phyloP scores from a whole-genome alignment of 2,797 vertebrate species.

The Chromis chromis region DNA sequence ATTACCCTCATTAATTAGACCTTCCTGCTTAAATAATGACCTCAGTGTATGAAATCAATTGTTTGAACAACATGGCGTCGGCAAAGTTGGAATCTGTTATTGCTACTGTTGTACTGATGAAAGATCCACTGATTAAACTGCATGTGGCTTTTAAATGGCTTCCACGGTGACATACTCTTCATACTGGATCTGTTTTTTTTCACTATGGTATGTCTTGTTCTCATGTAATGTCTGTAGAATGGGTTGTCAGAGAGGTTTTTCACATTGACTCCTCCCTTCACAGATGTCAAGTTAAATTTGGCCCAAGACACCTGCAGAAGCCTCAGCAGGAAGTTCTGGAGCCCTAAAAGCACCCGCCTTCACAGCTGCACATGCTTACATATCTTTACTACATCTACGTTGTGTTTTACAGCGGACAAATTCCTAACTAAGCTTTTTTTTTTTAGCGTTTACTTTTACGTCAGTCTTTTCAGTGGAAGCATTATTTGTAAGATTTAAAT shows the following conservation, averaged over 20 bases:
- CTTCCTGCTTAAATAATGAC: no score
- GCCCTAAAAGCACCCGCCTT: slow-evolving; percentile 26
- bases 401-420: no score
- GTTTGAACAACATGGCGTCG: not conserved
- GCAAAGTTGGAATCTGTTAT: not conserved
- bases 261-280: slow-evolving; percentile 36
- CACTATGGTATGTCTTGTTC: not conserved
- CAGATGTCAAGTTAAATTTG: slow-evolving; percentile 64
- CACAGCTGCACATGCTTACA: slow-evolving; percentile 21
- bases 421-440: not conserved
- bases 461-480: not conserved
- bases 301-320: slow-evolving; percentile 50
- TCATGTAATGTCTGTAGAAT: not conserved
- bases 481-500: not conserved
- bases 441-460: not conserved
- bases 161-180: no score
- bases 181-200: no score
- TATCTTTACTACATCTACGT: not conserved
- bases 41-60: not conserved
- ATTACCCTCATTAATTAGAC: no score
- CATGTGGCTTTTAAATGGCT: no score
- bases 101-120: not conserved
- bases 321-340: slow-evolving; percentile 57
- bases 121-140: not conserved
- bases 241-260: slow-evolving; percentile 6